Evolutionary conservation across 2,888 invertebrate genomes (phyloP), one percentile per base, ranked within the genome.

Genomic region (Protophormia terraenovae): DNA sequence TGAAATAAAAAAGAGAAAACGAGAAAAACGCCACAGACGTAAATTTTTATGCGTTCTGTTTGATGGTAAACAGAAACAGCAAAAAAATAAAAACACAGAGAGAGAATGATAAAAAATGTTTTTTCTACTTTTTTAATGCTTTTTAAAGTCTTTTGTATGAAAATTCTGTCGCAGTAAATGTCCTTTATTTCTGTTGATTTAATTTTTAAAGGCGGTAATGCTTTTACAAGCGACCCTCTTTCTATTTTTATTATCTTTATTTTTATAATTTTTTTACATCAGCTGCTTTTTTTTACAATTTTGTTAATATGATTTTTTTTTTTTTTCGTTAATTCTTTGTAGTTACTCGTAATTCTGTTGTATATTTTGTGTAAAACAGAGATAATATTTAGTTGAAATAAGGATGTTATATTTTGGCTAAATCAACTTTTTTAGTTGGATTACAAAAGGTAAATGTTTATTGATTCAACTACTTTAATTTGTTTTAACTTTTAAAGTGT

Each of bases 161-260:
- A 55, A 76, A 62, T 76, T 64, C 50, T 81, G 73, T 83, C 47
- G 50, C 77, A 71, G 82, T 64, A 75, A 71, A 69, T 72, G 81
- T 83, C 81, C 66, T 66, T 86, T 86, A 87, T 86, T 89, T 89
- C 87, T 88, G 90, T 90, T 90, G 89, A 91, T 90, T 91, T 90
- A 90, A 90, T 90, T 91, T 90, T 87, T 89, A 90, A 89, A 89
- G 90, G 89, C 88, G 88, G 87, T 81, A 76, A 82, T 82, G 76
- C 67, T 69, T 58, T 67, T 64, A 73, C 75, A 69, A 73, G 55
- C 45, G 73, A 64, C 53, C 53, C 77, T 64, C 19, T 50, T 77
- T 69, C 14, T 38, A 55, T 69, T 62, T 19, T 71, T 55, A 19
- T 14, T 55, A 1, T 27, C 8, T 53, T 41, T 55, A 14, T 16